Base-by-base conservation (phyloP, 2,888 invertebrate species). In the Tenthredo distinguenda region DNA sequence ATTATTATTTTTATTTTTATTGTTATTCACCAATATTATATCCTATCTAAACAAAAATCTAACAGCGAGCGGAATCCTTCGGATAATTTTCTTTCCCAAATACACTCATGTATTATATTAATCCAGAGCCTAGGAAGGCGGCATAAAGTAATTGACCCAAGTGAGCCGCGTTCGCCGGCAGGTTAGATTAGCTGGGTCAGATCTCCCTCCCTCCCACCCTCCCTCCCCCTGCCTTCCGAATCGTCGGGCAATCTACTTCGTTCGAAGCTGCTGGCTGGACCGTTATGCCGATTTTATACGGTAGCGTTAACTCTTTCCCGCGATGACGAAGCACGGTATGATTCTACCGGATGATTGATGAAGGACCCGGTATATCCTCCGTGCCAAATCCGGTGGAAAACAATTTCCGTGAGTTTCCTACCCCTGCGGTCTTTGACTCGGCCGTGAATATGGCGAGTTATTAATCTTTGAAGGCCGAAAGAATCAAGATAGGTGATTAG, bases 251-350 rank as follows among this genome's bases (percentile, higher is more conserved):
- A 77, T 21, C 77, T 47, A 9, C 62, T 68, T 31, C 55, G 77
- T 31, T 77, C 77, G 55, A 77, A 31, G 77, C 55, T 26, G 50
- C 50, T 77, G 50, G 18, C 34, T 77, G 31, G 26, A 77, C 77
- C 77, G 77, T 77, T 77, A 77, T 47, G 50, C 2, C 50, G 26
- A 50, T 77, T 50, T 77, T 31, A 26, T 68, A 77, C 77, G 77
- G 77, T 34, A 77, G 31, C 77, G 31, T 77, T 34, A 55, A 77
- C 47, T 77, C 18, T 77, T 77, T 34, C 34, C 34, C 50, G 40
- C 31, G 50, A 77, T 43, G 72, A 74, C 72, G 43, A 21, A 43
- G 37, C 72, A 21, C 43, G 43, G 72, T 10, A 21, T 74, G 72
- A 74, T 74, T 74, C n/a, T 12, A 68, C 26, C 68, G 68, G 31